Conservation (phyloP, 2,797 vertebrate genomes). For the Miichthys miiuy region DNA sequence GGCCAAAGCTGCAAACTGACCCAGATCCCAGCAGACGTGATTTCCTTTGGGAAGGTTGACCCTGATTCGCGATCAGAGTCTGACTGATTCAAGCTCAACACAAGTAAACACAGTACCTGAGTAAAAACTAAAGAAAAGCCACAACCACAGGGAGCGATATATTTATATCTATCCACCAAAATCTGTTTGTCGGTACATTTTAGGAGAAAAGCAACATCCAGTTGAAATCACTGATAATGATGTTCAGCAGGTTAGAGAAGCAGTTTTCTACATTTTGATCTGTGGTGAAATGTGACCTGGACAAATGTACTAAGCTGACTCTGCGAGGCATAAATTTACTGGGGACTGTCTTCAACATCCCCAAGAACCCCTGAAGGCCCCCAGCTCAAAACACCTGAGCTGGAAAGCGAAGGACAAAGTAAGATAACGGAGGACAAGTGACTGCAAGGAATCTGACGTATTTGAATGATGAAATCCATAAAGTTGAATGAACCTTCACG, state of each 20-base stretch:
- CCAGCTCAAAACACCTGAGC: not conserved
- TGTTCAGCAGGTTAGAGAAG: not conserved
- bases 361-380: not conserved
- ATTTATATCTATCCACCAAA: not conserved
- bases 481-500: not conserved
- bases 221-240: not conserved
- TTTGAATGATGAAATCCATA: not conserved
- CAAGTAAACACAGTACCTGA: not conserved
- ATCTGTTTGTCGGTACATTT: not conserved
- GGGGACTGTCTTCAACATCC: no score
- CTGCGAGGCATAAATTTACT: not conserved
- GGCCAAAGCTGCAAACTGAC: constrained; percentile 24
- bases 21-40: not conserved
- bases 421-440: not conserved
- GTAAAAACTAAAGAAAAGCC: not conserved
- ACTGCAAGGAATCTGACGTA: fast-evolving
- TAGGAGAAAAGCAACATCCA: not conserved
- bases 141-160: not conserved
- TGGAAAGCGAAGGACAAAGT: not conserved
- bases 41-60: not conserved
- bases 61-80: not conserved
- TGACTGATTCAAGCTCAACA: not conserved
- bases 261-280: not conserved
- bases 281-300: not conserved
- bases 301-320: not conserved